phyloP scores from a whole-genome alignment of 1,140 invertebrate genomes.

The Coboldia fuscipes region DNA sequence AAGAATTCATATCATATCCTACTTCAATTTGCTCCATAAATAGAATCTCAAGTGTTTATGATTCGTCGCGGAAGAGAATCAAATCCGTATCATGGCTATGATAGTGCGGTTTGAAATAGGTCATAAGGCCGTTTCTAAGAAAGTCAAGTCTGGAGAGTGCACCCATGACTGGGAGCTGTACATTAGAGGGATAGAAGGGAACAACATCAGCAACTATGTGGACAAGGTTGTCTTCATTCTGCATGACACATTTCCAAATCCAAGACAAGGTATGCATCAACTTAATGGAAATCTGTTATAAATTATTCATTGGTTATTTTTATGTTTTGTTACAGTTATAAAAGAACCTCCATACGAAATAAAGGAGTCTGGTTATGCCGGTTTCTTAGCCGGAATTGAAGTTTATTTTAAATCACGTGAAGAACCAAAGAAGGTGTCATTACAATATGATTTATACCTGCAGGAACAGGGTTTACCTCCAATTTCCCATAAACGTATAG shows the following conservation, averaged over 20 bases:
- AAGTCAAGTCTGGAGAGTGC: constrained; percentile 66
- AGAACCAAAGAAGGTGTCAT: constrained; percentile 69
- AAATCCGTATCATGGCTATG: no score
- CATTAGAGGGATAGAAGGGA: constrained; percentile 65
- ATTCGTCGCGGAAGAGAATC: no score
- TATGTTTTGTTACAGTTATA: constrained; percentile 34
- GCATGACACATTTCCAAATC: constrained; percentile 80
- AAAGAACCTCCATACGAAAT: constrained; percentile 84
- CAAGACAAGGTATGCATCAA: constrained; percentile 46
- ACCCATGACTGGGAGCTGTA: constrained; percentile 98
- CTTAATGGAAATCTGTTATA: constrained; percentile 1
- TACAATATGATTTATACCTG: constrained; percentile 70
- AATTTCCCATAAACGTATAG: constrained; percentile 48
- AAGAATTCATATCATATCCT: no score
- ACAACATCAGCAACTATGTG: constrained; percentile 73
- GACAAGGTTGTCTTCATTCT: constrained; percentile 89
- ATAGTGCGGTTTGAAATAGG: constrained; percentile 81
- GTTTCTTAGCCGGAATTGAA: constrained; percentile 76
- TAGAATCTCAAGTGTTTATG: no score
- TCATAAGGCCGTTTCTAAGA: constrained; percentile 61
- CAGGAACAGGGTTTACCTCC: constrained; percentile 48
- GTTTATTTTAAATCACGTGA: constrained; percentile 69
- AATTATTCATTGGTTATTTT: constrained; percentile 4
- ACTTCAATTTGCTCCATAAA: no score
- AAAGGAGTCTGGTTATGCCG: constrained; percentile 85